Evolutionary conservation across 2,113 vertebrate species (phyloP).

Genomic region (Lepus americanus): DNA sequence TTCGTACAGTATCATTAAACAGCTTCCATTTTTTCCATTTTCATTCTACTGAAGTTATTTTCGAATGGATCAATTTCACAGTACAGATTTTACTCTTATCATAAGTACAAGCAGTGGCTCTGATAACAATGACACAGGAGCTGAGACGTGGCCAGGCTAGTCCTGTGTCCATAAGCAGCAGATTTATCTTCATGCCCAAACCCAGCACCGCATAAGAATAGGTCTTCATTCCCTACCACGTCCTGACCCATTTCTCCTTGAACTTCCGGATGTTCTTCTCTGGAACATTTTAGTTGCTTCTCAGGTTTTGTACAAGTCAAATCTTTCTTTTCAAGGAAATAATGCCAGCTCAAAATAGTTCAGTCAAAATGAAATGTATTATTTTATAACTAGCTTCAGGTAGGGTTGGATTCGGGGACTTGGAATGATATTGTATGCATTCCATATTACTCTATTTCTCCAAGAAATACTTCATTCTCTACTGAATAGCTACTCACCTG

Average conservation of each 20-base stretch:
- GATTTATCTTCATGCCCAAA: background rate
- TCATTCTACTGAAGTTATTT: slow-evolving; percentile 62
- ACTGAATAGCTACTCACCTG: background rate
- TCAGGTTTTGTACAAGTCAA: background rate
- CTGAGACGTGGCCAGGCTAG: background rate
- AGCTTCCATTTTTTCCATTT: slow-evolving; percentile 20
- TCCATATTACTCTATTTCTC: background rate
- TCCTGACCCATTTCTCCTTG: slow-evolving; percentile 11
- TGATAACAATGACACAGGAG: background rate
- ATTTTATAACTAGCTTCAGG: slow-evolving; percentile 9
- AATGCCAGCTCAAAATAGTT: slow-evolving; percentile 14
- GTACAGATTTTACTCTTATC: slow-evolving; percentile 51
- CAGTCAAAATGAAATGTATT: background rate
- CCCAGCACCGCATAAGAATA: background rate
- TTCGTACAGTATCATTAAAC: background rate
- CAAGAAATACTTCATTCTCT: background rate
- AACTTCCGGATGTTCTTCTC: background rate
- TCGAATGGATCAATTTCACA: slow-evolving; percentile 46
- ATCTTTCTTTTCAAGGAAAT: background rate
- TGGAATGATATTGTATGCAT: background rate
- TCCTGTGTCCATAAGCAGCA: background rate
- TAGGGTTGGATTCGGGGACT: background rate
- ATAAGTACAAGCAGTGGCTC: slow-evolving; percentile 13
- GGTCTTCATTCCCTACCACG: background rate
- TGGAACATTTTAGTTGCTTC: slow-evolving; percentile 1